Evolutionary conservation across 2,113 vertebrate genomes (phyloP), one percentile per base, ranked within the genome.

Genomic region (Hemicordylus capensis): DNA sequence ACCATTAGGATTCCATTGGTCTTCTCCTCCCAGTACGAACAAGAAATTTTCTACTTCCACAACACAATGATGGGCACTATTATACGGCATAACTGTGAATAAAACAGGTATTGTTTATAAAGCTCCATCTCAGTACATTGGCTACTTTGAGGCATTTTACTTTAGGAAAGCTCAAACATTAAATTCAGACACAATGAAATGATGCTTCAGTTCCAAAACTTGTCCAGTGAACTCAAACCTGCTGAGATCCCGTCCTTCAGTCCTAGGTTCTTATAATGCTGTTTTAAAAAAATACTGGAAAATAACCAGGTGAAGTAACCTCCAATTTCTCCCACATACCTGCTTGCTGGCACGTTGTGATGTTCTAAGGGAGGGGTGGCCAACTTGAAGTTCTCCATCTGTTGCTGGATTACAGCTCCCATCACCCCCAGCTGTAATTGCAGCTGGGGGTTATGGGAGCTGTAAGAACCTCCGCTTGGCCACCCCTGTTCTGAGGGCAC

Each of bases 1-100:
- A 99, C 99, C 99, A 37, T 99, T 99, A 37, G 99, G 99, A 93
- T 99, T 99, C 98, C 99, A 99, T 51, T 99, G 99, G 96, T 99
- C 99, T 95, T 99, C 99, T 97, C 99, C 99, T 46, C 99, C 99
- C 66, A 99, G 90, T 87, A 99, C 97, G 8, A 99, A 97, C 92
- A 99, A 94, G 94, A 99, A 99, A 96, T 99, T 99, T 94, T 99
- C 99, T 89, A 99, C 98, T 95, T 99, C 98, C 85, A 99, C 98
- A 2, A 99, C 98, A 72, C 99, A 99, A 95, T 99, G 99, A 96
- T 99, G 99, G 64, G 99, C 99, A 9, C 98, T 99, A 97, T 99
- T 99, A 94, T 99, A 99, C 87, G 99, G 99, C 99, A 99, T 99
- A 96, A 99, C 99, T 99, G 93, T 70, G 96, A 88, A 93, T n/a